A percentile compares a stretch with the other conserved stretches of the same genome.
Evolutionary conservation across 1,140 invertebrate species (phyloP).

Genomic region (Gonioctena quinquepunctata): DNA sequence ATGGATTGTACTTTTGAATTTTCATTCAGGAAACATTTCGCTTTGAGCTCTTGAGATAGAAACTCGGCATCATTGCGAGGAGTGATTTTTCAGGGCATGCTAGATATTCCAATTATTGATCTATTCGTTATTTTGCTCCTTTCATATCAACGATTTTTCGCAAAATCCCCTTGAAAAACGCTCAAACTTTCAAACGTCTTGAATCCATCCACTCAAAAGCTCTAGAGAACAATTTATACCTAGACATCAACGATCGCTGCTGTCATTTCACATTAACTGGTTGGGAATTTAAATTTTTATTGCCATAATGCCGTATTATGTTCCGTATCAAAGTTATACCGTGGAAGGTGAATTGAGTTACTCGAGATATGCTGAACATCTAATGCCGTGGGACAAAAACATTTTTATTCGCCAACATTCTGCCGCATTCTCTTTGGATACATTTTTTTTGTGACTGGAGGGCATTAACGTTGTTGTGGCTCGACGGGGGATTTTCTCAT

Average conservation of each 20-base stretch:
- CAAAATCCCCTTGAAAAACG: no score
- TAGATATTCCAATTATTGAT: no score
- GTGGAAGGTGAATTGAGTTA: neutral
- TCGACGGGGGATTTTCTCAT: neutral
- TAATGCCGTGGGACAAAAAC: neutral
- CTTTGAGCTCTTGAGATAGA: no score
- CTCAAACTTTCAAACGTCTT: no score
- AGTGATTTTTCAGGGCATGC: no score
- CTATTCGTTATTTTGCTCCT: no score
- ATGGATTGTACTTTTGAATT: no score
- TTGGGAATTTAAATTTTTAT: neutral
- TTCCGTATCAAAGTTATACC: neutral
- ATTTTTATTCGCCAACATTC: neutral
- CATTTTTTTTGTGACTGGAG: neutral
- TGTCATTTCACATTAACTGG: neutral
- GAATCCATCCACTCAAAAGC: neutral
- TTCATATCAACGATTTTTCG: no score
- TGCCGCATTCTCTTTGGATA: neutral
- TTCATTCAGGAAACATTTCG: no score
- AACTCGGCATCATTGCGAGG: no score
- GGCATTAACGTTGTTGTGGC: neutral
- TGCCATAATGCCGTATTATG: neutral
- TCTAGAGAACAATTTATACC: neutral
- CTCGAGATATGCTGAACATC: neutral
- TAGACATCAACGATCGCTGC: neutral